Base-by-base conservation (phyloP, 2,888 invertebrate genomes). In the Tipula lateralis region DNA sequence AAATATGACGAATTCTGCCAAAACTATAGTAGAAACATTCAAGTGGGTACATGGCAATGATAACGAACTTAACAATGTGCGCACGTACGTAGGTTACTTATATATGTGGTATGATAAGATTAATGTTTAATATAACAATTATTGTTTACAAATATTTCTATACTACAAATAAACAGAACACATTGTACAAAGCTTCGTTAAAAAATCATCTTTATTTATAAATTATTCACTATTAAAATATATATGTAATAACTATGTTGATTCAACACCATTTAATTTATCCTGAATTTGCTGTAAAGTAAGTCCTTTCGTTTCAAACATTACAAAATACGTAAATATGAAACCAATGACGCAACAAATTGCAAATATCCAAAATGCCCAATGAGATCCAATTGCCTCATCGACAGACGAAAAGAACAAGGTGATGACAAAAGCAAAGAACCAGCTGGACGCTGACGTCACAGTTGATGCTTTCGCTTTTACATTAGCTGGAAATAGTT, bases 271-370 rank as follows among this genome's bases (percentile, higher is more conserved):
- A 85, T 92, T 92, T 44, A 95, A 91, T 88, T 93, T 93, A 85
- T 93, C 92, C 89, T 96, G 95, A 86, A 97, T 97, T 91, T 97
- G 93, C 88, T 94, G 93, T 87, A 97, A 92, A 87, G 95, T 95
- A 91, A 95, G 94, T 50, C 97, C 97, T 90, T 96, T 97, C 0
- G 97, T 97, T 91, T 97, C 97, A 2, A 97, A 96, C 19, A 98
- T 92, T 84, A 94, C 88, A 86, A 94, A 92, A 84, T 94, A 89
- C 0, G 94, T 93, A 90, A 97, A 97, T 88, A 95, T 91, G 88
- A 94, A 94, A 0, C 94, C 91, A 0, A 90, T 88, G 0, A 92
- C 87, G 86, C 94, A 94, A 87, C 92, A 93, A 0, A 89, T 89
- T 1, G 93, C 93, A 88, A 95, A 96, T 83, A 95, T 90, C 92